Evolutionary conservation across 2,888 invertebrate species (phyloP), one percentile per base, ranked within the genome.

Genomic region (Pterobdella sp.): DNA sequence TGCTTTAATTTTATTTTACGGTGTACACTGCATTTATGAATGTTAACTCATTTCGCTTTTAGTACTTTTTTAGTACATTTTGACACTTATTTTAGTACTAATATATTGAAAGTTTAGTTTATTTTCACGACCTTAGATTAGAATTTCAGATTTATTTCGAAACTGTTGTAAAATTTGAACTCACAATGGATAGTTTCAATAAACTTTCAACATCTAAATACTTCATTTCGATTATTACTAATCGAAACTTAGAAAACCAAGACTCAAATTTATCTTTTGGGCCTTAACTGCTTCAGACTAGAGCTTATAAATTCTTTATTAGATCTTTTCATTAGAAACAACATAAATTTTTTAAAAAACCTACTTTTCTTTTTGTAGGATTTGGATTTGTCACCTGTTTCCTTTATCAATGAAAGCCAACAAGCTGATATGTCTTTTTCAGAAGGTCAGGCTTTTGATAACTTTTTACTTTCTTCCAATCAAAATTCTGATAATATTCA

Each of bases 171-270:
- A 14, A 26, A 56, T n/a, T 56, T 56, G 60, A 56, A 22, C n/a
- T 56, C 26, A n/a, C 26, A 26, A 56, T 56, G n/a, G n/a, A 26
- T 56, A 56, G 60, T 56, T 56, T 56, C 26, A 56, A 56, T 56
- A 56, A 56, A 56, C 60, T 56, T 56, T 56, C 60, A 56, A 56
- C 60, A 56, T 56, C 60, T 56, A 56, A 56, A 3, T 26, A 56
- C 60, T 56, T 56, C 26, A 7, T 56, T 56, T 56, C 60, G 60
- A 56, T 22, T 56, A 56, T 4, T 26, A 22, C 60, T 56, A 56
- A 22, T 56, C n/a, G 26, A 22, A 56, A 22, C 18, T n/a, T 26
- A 56, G n/a, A 56, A 56, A 22, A 56, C 3, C 60, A 56, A 22
- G 3, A 22, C 26, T 56, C n/a, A 14, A 26, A 22, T 56, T 56